Evolutionary conservation across 2,797 vertebrate genomes (phyloP).

Genomic region (Sphaeramia orbicularis): DNA sequence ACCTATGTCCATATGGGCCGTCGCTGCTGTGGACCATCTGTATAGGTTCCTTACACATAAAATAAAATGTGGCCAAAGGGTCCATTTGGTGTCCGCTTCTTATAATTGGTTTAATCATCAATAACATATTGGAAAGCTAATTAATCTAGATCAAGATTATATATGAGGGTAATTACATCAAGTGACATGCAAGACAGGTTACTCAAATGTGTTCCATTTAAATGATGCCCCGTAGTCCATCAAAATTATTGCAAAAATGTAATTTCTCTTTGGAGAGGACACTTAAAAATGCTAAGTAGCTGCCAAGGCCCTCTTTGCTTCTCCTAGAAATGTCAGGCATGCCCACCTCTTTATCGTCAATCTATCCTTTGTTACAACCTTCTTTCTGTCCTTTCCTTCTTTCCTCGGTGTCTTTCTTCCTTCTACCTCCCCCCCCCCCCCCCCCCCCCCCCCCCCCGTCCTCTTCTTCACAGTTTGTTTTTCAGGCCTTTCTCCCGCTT

Average conservation of each 20-base stretch:
- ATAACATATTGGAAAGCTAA: not conserved
- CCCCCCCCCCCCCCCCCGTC: conserved; percentile 33
- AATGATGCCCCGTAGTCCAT: not conserved
- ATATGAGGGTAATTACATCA: not conserved
- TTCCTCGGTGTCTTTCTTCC: conserved; percentile 13
- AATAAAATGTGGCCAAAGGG: conserved; percentile 6
- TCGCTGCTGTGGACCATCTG: not conserved
- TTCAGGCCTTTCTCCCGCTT: conserved; percentile 60
- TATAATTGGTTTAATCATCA: not conserved
- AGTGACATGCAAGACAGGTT: not conserved
- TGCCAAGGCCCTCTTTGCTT: not conserved
- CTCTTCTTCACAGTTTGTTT: conserved; percentile 63
- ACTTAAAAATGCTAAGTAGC: not conserved
- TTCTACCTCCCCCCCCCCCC: conserved; percentile 33
- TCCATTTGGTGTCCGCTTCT: not conserved
- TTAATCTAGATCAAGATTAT: not conserved
- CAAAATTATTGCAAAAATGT: not conserved
- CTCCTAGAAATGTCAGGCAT: conserved; percentile 15
- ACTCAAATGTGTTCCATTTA: not conserved
- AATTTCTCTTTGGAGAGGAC: not conserved
- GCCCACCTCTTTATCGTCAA: conserved; percentile 19
- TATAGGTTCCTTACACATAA: not conserved
- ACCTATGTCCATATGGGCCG: conserved; percentile 20
- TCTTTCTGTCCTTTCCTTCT: conserved; percentile 14
- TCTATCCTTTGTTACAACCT: conserved; percentile 16